A percentile compares a stretch with the other conserved stretches of the same genome.
Evolutionary conservation across 2,888 invertebrate species (phyloP).

Genomic region (Acleris cristana): DNA sequence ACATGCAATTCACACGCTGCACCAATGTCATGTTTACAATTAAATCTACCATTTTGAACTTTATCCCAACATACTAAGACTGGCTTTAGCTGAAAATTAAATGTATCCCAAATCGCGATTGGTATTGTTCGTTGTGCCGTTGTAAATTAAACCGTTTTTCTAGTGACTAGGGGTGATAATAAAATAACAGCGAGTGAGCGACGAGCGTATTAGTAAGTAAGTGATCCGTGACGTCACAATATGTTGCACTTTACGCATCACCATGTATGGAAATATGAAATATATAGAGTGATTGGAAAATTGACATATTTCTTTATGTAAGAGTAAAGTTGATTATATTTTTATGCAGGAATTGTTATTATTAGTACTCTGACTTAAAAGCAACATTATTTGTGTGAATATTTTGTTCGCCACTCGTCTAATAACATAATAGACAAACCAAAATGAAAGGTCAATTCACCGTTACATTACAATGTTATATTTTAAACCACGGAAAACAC

Average conservation of each 20-base stretch:
- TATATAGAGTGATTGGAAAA: no score
- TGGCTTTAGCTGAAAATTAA: background rate
- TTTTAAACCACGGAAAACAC: no score
- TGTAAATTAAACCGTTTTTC: background rate
- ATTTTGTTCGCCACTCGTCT: no score
- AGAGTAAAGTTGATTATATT: no score
- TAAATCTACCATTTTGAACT: slow-evolving; percentile 8
- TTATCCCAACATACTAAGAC: background rate
- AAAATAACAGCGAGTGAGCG: slow-evolving; percentile 39
- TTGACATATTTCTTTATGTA: no score
- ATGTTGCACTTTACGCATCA: slow-evolving; percentile 45
- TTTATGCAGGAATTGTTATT: no score
- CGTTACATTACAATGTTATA: no score
- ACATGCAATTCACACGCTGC: slow-evolving; percentile 28
- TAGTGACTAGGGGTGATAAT: background rate
- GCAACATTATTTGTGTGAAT: no score
- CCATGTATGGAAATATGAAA: background rate
- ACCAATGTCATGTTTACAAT: slow-evolving; percentile 1
- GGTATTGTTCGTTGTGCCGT: slow-evolving; percentile 1
- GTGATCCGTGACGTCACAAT: slow-evolving; percentile 57
- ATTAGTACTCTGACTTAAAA: no score
- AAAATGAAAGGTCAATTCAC: no score
- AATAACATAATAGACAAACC: no score
- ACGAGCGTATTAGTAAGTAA: slow-evolving; percentile 49
- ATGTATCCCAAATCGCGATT: slow-evolving; percentile 19